Percentiles rank a stretch among this genome's conserved stretches.
phyloP scores from a whole-genome alignment of 1,140 invertebrate genomes.

The Heliothis virescens region DNA sequence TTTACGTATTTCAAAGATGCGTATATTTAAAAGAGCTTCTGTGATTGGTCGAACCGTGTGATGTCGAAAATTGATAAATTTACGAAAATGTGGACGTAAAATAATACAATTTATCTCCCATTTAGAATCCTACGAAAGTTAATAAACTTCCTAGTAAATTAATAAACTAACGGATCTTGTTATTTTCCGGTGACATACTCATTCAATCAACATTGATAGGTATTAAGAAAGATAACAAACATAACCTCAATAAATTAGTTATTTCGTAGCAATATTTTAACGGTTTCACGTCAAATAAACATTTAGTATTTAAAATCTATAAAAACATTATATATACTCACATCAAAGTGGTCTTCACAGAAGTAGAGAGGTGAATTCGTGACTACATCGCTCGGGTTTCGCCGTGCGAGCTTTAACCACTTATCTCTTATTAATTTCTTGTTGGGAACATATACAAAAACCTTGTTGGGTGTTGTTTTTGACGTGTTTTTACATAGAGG shows the following conservation, averaged over 20 bases:
- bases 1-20: no score
- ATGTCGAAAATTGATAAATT: no score
- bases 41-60: no score
- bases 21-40: no score
- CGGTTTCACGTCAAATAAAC: slow-evolving; percentile 33
- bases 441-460: slow-evolving; percentile 53
- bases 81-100: no score
- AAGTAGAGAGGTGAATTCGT: slow-evolving; percentile 39
- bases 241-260: slow-evolving; percentile 13
- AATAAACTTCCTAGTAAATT: no score
- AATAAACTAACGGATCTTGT: no score
- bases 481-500: slow-evolving; percentile 50
- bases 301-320: slow-evolving; percentile 32
- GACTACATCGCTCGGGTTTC: slow-evolving; percentile 28
- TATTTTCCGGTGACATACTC: no score
- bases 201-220: no score
- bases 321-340: slow-evolving; percentile 19
- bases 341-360: slow-evolving; percentile 50
- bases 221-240: no score
- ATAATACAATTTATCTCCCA: no score
- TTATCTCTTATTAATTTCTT: slow-evolving; percentile 56
- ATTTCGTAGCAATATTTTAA: slow-evolving; percentile 6
- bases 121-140: no score
- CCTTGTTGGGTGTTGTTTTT: slow-evolving; percentile 49
- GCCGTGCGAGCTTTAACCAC: slow-evolving; percentile 54